phyloP scores from a whole-genome alignment of 1,140 invertebrate genomes.

The Oscheius sp. region DNA sequence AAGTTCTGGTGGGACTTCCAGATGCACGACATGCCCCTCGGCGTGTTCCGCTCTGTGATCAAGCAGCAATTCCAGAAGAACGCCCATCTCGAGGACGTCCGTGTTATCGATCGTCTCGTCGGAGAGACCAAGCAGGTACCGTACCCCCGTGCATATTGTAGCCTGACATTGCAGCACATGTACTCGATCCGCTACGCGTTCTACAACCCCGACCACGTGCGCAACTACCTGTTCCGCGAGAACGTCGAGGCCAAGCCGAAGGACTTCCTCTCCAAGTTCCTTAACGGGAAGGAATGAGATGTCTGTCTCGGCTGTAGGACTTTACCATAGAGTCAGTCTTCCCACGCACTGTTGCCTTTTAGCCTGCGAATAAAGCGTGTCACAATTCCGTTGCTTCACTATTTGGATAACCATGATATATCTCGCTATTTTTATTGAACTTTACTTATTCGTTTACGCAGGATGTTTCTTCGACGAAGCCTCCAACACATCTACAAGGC shows the following conservation, averaged over 20 bases:
- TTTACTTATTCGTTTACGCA: too few relatives aligned
- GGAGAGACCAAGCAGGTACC: conserved; percentile 51
- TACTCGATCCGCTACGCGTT: conserved; percentile 45
- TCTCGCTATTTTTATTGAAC: neutral
- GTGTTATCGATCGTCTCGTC: conserved; percentile 55
- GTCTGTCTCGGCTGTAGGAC: neutral
- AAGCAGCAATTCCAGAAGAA: conserved; percentile 57
- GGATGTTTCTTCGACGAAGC: too few relatives aligned
- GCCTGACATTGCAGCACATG: conserved; percentile 48
- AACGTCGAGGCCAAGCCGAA: conserved; percentile 57
- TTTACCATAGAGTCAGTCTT: neutral
- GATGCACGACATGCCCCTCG: conserved; percentile 52
- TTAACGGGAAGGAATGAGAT: conserved; percentile 44
- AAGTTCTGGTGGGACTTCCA: conserved; percentile 54
- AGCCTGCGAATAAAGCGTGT: neutral
- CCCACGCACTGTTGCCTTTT: neutral
- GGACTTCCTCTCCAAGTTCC: conserved; percentile 57
- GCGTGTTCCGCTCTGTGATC: conserved; percentile 53
- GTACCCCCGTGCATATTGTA: too few relatives aligned
- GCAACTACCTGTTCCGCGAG: conserved; percentile 54
- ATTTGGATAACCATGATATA: neutral
- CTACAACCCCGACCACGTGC: conserved; percentile 55
- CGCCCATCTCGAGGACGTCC: conserved; percentile 50
- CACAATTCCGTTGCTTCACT: neutral
- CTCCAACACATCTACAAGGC: too few relatives aligned